Base-by-base conservation (phyloP, 2,888 invertebrate species). In the Galerucella calmariensis region DNA sequence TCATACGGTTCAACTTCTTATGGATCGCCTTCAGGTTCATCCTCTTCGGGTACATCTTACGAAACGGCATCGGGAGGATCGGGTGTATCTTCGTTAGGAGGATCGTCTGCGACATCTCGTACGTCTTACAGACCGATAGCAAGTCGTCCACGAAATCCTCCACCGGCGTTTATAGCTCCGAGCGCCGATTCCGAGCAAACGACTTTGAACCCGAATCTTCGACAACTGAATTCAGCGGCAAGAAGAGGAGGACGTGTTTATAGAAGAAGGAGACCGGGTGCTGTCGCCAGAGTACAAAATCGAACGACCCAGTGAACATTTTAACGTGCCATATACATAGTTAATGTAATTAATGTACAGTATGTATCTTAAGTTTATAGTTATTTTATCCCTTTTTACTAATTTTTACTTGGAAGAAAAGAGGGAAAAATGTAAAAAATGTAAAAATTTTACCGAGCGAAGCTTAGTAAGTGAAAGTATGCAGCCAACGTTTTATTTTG, bases 341-440 rank as follows among this genome's bases (percentile, higher is more conserved):
- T 67, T 69, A 73, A 51, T 66, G 67, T 62, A 69, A 72, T 75
- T 62, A 74, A 74, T 75, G 75, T 75, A 72, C 72, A 72, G 72
- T 72, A 72, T 72, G 58, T 65, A 71, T 51, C 51, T 58, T 61
- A 69, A 63, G 63, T 69, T 53, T 69, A 63, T 44, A 62, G 35
- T 41, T 68, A 59, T 68, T 48, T 61, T 69, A 58, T 41, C 41
- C 44, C 56, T 16, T 51, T 59, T 46, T 59, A 44, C 48, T 61
- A 12, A 27, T 58, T 10, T 44, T 27, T 12, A 14, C 5, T 68
- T 58, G 46, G 14, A 14, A 12, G 2, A 27, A n/a, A 46, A 46
- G 14, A 44, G 44, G 16, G 44, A 44, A 41, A 41, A 41, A 56
- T 56, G 46, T 44, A 65, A 46, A 62, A 65, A 41, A 61, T 66